Evolutionary conservation across 2,113 vertebrate species (phyloP), one percentile per base, ranked within the genome.

Genomic region (Helogale parvula): DNA sequence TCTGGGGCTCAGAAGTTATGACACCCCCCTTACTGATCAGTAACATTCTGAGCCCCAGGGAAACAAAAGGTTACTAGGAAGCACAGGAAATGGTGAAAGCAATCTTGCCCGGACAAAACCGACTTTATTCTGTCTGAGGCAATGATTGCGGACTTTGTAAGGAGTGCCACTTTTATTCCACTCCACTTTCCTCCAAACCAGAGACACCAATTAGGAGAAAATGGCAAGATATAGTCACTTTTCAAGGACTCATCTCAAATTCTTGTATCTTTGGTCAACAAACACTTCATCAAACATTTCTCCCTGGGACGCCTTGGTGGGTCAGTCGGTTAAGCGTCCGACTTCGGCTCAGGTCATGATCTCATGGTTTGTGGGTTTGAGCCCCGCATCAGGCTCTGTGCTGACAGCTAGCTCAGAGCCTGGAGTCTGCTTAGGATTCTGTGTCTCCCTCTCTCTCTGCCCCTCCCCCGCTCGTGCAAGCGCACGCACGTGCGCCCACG

Each of bases 101-200:
- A 84, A 81, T 96, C 41, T 97, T 86, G 35, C 71, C 76, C 76
- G 16, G 54, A 94, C 54, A 83, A 82, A 95, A 84, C 35, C 10
- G 69, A 94, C 50, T 91, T 45, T 93, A 77, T 88, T 89, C 60
- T 96, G 83, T 89, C 60, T 96, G 83, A 93, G 71, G 83, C 52
- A 93, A 60, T 84, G 82, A 88, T 68, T 68, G 41, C 0, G 1
- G 41, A 96, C 76, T 96, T 95, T 84, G 87, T 21, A 84, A 89
- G 96, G 76, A 85, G 63, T 89, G 84, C 15, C 54, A 19, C 31
- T 93, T 94, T 83, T n/a, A 84, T 80, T 86, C 68, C n/a, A 90
- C 68, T n/a, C 31, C 47, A 91, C 63, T 80, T 93, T 92, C 81
- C 72, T 85, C 57, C 50, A 96, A 93, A 93, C 45, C 66, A 77